Percentiles rank a stretch among this genome's conserved stretches.
These are phyloP conservation scores for Kryptopterus vitreolus DNA, from an alignment of 2,797 vertebrate species.

Conservation along the genomic window DNA sequence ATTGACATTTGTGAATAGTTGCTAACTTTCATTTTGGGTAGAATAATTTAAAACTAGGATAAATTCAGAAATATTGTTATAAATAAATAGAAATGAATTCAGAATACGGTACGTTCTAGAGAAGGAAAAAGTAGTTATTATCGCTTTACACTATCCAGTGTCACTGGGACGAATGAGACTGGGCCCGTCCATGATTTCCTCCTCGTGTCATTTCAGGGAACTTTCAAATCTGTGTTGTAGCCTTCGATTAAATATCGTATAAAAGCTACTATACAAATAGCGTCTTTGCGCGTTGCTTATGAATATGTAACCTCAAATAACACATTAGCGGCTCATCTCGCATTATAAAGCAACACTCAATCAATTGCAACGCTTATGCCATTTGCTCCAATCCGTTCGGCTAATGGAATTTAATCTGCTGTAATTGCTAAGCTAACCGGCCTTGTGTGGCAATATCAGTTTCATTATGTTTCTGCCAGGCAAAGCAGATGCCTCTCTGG, in stretches of 20 bases:
- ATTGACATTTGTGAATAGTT: too few species aligned
- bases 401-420: slow-evolving; percentile 27
- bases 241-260: not conserved
- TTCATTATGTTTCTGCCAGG: slow-evolving; percentile 29
- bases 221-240: not conserved
- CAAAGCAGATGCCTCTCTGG: slow-evolving; percentile 38
- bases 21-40: not conserved
- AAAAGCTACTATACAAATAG: not conserved
- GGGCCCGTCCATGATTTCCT: not conserved
- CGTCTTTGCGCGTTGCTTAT: not conserved
- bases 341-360: slow-evolving; percentile 1
- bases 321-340: not conserved
- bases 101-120: not conserved
- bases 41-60: not conserved
- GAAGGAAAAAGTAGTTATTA: not conserved
- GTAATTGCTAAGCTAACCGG: slow-evolving; percentile 11
- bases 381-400: slow-evolving; percentile 5
- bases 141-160: too few species aligned
- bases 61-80: not conserved
- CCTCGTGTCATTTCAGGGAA: not conserved
- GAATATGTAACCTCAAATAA: not conserved
- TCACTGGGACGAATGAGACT: not conserved
- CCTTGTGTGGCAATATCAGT: slow-evolving; percentile 20
- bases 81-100: too few species aligned
- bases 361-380: slow-evolving; percentile 13